Percentiles rank a stretch among this genome's conserved stretches.
Conservation (phyloP, 2,797 vertebrate species). For the Acrocephalus scirpaceus region DNA sequence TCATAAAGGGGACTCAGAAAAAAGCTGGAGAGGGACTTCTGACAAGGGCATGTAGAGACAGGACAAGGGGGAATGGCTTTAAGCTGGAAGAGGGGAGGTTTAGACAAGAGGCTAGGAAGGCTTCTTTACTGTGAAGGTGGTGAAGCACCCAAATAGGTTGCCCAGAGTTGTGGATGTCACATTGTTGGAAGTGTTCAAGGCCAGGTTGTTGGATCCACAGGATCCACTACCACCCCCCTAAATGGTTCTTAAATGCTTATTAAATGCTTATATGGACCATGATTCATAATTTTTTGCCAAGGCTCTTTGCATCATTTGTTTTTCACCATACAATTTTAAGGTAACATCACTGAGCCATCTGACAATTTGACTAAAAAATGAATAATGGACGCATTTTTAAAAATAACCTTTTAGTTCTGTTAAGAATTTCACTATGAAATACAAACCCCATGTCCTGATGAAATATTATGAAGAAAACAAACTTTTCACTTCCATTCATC, state of each 20-base stretch:
- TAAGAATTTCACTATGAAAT: neutral
- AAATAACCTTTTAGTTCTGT: neutral
- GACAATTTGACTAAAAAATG: neutral
- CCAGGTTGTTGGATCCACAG: fast-evolving
- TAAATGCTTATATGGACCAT: neutral
- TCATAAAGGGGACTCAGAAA: neutral
- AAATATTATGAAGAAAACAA: neutral
- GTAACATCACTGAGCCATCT: neutral
- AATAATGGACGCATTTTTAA: neutral
- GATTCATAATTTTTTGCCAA: neutral
- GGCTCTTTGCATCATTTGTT: neutral
- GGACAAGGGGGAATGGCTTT: neutral
- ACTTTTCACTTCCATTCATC: neutral
- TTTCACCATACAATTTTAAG: neutral
- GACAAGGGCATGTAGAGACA: neutral
- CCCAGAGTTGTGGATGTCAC: too few relatives aligned
- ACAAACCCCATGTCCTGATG: neutral
- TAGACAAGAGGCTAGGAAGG: fast-evolving
- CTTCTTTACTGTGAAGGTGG: neutral
- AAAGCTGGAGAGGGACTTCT: neutral
- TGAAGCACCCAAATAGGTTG: neutral
- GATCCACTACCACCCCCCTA: neutral
- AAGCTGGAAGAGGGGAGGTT: neutral
- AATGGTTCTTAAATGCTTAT: neutral
- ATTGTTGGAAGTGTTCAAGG: neutral